Evolutionary conservation across 2,113 vertebrate species (phyloP), one percentile per base, ranked within the genome.

Genomic region (Brachypodius melanocephalos): DNA sequence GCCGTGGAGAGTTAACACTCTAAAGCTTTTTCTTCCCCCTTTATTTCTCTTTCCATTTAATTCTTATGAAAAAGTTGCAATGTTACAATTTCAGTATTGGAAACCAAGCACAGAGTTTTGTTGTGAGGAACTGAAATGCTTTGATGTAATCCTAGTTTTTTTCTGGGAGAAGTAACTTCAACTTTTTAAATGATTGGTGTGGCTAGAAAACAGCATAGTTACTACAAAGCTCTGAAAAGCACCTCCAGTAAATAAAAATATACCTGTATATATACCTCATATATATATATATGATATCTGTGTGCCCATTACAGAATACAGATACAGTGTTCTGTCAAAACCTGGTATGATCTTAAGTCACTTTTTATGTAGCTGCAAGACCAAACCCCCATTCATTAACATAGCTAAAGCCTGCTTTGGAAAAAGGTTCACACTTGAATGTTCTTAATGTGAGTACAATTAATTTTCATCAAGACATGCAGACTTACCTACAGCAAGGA

Each of bases 11-110:
- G 94, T 96, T 96, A 96, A 93, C 91, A 49, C 89, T 91, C 93
- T 95, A 79, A 96, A 95, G 89, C 88, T 96, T 97, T 96, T 97
- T 96, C 96, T 97, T 96, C 94, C 95, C 85, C 88, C 94, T 97
- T 96, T 96, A 95, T 97, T 97, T 97, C 86, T 95, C 42, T 92
- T 95, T 91, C 94, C 78, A 95, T 94, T 92, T 96, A 92, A 88
- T 95, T 97, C 93, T 82, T 89, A 83, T 62, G 54, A 94, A 93
- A 93, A 96, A 96, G 93, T 95, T 92, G 91, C 1, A 0, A 89
- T 85, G 91, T 91, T 95, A 95, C 77, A 88, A 80, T 94, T 93
- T 89, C 83, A 74, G 74, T 66, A 43, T 65, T 89, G 71, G 91
- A 94, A 92, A 83, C 68, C 51, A 87, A 76, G 91, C 62, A 45